Percentiles rank a stretch among this genome's conserved stretches.
phyloP scores from a whole-genome alignment of 2,888 invertebrate genomes.

The Anorthoa munda region DNA sequence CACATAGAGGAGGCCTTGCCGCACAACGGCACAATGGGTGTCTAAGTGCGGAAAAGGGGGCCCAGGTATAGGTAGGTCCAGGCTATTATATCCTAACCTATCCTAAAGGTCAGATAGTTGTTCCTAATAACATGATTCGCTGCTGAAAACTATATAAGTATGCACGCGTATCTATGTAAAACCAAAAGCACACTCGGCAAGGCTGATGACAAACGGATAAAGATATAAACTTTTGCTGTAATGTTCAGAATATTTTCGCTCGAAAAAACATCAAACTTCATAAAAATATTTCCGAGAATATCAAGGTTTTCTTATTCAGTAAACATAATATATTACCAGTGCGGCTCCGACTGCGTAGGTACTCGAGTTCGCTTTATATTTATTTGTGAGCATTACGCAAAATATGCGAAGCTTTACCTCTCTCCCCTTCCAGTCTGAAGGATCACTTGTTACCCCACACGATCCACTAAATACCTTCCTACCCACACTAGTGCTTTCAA shows the following conservation, averaged over 20 bases:
- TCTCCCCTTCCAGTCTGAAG: slow-evolving; percentile 51
- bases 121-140: not conserved
- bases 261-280: slow-evolving; percentile 32
- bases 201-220: slow-evolving; percentile 1
- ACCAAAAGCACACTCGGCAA: not conserved
- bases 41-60: no score
- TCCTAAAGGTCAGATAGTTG: not conserved
- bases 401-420: slow-evolving; percentile 43
- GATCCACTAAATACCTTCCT: slow-evolving; percentile 47
- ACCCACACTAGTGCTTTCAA: slow-evolving; percentile 32
- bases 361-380: slow-evolving; percentile 54
- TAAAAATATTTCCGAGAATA: slow-evolving; percentile 22
- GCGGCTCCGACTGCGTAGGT: slow-evolving; percentile 29
- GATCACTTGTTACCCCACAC: slow-evolving; percentile 62
- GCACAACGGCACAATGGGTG: no score
- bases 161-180: not conserved
- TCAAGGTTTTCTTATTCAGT: slow-evolving; percentile 45
- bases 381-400: slow-evolving; percentile 59
- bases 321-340: slow-evolving; percentile 44
- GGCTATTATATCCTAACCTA: no score
- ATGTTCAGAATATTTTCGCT: slow-evolving; percentile 15
- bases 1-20: no score
- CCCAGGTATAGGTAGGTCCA: no score
- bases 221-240: not conserved
- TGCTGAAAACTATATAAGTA: not conserved